Base-by-base conservation (phyloP, 2,113 vertebrate genomes). In the Carettochelys insculpta region DNA sequence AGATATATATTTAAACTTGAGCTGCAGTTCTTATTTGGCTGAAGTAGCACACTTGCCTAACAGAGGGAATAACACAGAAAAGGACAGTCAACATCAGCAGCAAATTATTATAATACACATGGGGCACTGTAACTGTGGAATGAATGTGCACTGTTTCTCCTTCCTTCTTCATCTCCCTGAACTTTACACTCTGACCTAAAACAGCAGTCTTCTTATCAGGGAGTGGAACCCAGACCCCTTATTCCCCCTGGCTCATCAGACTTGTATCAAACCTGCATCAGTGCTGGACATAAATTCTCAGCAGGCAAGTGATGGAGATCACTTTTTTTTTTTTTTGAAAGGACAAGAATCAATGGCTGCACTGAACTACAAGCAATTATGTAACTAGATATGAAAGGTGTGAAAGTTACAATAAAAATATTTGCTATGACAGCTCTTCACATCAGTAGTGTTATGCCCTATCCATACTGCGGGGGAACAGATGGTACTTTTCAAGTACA, bases 401-500 rank as follows among this genome's bases (percentile, higher is more conserved):
- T 58, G 95, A 96, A 96, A 94, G 93, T 96, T 43, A 65, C 88
- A 97, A 93, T 95, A 96, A 96, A 97, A 98, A 97, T 95, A 97
- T 96, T 96, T 95, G 90, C 96, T 93, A 93, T 93, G 96, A 97
- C 97, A 97, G 96, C 95, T 97, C 96, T 96, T 96, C 97, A 98
- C 97, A 98, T 97, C 95, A 79, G 96, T 94, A 87, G 89, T 88
- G 95, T 94, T 92, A 27, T 94, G 96, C 95, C 97, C 97, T 86
- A 97, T 96, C 94, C 95, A 96, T 92, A 97, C 92, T 96, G 94
- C 94, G 93, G 91, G 91, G 93, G 93, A 98, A 95, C 97, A 98
- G 98, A 98, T 97, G 97, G 97, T 85, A 94, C 95, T 96, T 97
- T 97, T 94, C 96, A 95, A 96, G 96, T 93, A 94, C 96, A 95